Evolutionary conservation across 2,888 invertebrate genomes (phyloP).

Genomic region (Meganola albula): DNA sequence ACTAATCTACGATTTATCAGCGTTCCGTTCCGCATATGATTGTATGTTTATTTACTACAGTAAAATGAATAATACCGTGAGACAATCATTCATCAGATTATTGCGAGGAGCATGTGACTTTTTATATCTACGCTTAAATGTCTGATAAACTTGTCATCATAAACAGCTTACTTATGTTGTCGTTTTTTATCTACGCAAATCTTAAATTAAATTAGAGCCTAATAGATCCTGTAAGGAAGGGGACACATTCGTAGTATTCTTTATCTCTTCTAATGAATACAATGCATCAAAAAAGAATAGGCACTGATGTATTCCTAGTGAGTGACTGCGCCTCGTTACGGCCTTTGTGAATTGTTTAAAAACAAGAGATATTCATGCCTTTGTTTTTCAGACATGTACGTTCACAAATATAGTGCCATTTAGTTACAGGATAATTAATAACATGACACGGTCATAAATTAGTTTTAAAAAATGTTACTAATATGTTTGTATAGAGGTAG

Average conservation of each 20-base stretch:
- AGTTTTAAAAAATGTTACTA: too few relatives aligned
- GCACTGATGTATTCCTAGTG: too few relatives aligned
- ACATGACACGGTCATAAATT: too few relatives aligned
- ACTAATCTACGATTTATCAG: conserved; percentile 36
- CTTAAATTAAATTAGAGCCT: too few relatives aligned
- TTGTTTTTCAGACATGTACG: conserved; percentile 29
- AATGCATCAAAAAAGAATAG: too few relatives aligned
- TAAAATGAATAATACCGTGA: too few relatives aligned
- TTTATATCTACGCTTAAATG: conserved; percentile 16
- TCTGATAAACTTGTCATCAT: conserved; percentile 14
- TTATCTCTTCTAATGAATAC: too few relatives aligned
- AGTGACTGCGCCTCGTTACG: conserved; percentile 6
- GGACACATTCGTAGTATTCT: too few relatives aligned
- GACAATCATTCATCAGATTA: conserved; percentile 28
- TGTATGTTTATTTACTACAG: conserved; percentile 30
- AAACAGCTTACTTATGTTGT: conserved; percentile 7
- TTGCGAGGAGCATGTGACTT: conserved; percentile 30
- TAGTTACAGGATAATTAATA: conserved; percentile 31
- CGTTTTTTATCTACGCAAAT: too few relatives aligned
- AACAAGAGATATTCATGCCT: conserved; percentile 35
- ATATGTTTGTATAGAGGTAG: too few relatives aligned
- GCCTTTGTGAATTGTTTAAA: conserved; percentile 27
- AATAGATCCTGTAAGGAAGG: too few relatives aligned
- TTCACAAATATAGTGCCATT: too few relatives aligned
- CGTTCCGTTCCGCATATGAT: conserved; percentile 44